Evolutionary conservation across 2,113 vertebrate species (phyloP), one percentile per base, ranked within the genome.

Genomic region (Aleadryas rufinucha): DNA sequence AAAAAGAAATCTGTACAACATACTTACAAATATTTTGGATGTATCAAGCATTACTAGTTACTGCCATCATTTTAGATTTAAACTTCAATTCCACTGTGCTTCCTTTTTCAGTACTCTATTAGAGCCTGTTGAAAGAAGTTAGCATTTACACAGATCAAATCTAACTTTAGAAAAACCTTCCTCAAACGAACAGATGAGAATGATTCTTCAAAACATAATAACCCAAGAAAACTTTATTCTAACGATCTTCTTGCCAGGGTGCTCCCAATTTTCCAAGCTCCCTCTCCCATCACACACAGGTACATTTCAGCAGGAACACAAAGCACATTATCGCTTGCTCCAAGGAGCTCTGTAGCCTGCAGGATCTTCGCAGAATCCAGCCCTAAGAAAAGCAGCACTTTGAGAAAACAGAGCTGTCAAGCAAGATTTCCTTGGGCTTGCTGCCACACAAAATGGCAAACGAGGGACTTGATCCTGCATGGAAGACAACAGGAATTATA

Each of bases 391-490:
- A 11, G 59, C 87, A 95, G 95, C 80, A 70, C 88, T 94, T 75
- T 44, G 86, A 89, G 92, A 95, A 86, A 92, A 84, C 80, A 57
- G 90, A 94, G 93, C 95, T 95, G 93, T 90, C 90, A 90, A 90
- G 86, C 92, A 41, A 94, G 93, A 95, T 95, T 87, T 97, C 93
- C 53, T 90, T 88, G 88, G 90, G 93, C 88, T 96, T 64, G 74
- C 69, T 93, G 94, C 95, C 95, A 95, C 87, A 61, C 81, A 96
- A 94, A 96, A 97, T 89, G 95, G 95, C 93, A 95, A 94, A 94
- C 23, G 42, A 96, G 92, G 90, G 96, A 64, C 65, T 77, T 39
- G 88, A 96, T 94, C 90, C 96, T 79, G 69, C 86, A 42, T 10
- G 10, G 85, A 75, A 92, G 76, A 93, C 88, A 93, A 80, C 4